These are phyloP conservation scores for Lucifuga dentata DNA, from an alignment of 2,113 vertebrate species.

Conservation along the genomic window DNA sequence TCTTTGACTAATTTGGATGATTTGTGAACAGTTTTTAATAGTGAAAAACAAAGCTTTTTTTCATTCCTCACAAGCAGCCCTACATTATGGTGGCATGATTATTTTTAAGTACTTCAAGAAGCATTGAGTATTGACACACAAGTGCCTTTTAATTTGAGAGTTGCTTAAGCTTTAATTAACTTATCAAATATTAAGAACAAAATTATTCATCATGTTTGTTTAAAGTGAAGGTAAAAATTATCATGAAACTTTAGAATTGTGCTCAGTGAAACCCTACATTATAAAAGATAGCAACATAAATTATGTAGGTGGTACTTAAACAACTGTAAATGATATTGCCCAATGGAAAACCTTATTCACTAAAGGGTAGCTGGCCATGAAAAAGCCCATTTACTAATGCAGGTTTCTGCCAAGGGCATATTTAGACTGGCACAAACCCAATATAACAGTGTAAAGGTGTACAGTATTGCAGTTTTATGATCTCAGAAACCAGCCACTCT, in stretches of 20 bases:
- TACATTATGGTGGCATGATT: not conserved
- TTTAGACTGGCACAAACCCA: not conserved
- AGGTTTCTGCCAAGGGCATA: slow-evolving; percentile 16
- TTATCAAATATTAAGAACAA: not conserved
- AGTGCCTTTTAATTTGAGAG: too few relatives aligned
- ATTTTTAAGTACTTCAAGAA: too few relatives aligned
- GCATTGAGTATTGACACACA: too few relatives aligned
- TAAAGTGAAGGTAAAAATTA: not conserved
- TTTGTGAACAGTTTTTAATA: slow-evolving; percentile 36
- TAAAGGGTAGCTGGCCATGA: slow-evolving; percentile 22
- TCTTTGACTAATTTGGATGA: slow-evolving; percentile 50
- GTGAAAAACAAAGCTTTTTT: slow-evolving; percentile 19
- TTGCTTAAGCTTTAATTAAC: too few relatives aligned
- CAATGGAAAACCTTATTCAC: slow-evolving; percentile 19
- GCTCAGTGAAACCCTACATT: not conserved
- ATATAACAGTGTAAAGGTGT: not conserved
- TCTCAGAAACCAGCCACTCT: too few relatives aligned
- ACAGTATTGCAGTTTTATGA: not conserved
- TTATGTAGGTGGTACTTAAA: slow-evolving; percentile 19
- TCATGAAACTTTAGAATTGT: too few relatives aligned
- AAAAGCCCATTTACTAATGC: slow-evolving; percentile 4
- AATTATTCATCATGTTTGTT: too few relatives aligned
- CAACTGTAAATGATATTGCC: slow-evolving; percentile 11
- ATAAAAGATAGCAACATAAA: not conserved
- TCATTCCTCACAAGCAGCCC: slow-evolving; percentile 43